Conservation (phyloP, 2,888 invertebrate genomes). For the Agriotes lineatus region DNA sequence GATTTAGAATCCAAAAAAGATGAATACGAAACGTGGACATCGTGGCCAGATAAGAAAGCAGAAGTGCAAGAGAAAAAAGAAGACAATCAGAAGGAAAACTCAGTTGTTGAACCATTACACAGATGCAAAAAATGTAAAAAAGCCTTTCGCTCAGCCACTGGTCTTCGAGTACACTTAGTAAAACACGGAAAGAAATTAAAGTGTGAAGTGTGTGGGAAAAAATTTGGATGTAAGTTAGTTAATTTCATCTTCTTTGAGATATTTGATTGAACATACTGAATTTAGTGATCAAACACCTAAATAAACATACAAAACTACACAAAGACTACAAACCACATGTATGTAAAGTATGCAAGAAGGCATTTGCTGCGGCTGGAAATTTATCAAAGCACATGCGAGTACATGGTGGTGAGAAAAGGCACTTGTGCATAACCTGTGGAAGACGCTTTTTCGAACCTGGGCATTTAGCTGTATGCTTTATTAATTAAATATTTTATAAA, state of each 20-base stretch:
- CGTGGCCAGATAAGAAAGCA: slow-evolving; percentile 3
- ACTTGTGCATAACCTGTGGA: slow-evolving; percentile 60
- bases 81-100: neutral
- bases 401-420: slow-evolving; percentile 59
- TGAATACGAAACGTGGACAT: neutral
- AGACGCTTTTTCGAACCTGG: slow-evolving; percentile 60
- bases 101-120: slow-evolving; percentile 24
- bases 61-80: slow-evolving; percentile 9
- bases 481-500: too few species aligned
- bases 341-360: slow-evolving; percentile 59
- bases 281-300: slow-evolving; percentile 58
- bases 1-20: neutral
- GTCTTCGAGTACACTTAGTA: slow-evolving; percentile 55
- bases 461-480: slow-evolving; percentile 59
- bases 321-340: slow-evolving; percentile 57
- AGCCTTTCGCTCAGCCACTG: slow-evolving; percentile 55
- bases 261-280: slow-evolving; percentile 20
- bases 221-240: slow-evolving; percentile 57
- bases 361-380: slow-evolving; percentile 55
- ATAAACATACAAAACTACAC: slow-evolving; percentile 55
- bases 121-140: slow-evolving; percentile 55
- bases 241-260: too few species aligned
- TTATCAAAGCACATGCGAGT: slow-evolving; percentile 59
- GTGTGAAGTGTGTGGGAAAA: slow-evolving; percentile 59
- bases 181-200: slow-evolving; percentile 57